phyloP scores from a whole-genome alignment of 2,888 invertebrate species.

The Smittia aterrima region DNA sequence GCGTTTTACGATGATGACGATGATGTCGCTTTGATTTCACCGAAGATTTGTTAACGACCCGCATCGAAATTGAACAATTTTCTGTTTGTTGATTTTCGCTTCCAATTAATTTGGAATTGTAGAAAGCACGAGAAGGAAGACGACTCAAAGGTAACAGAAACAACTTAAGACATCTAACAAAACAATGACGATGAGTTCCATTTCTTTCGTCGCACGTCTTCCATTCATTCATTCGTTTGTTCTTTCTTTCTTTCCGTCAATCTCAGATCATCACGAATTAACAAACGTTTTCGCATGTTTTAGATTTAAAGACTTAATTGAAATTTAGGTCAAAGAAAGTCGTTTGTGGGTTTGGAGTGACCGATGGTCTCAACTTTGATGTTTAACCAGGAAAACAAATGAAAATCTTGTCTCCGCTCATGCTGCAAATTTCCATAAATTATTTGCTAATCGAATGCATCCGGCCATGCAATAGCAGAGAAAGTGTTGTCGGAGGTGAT shows the following conservation, averaged over 20 bases:
- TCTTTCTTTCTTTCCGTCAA: background rate
- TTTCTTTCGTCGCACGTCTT: background rate
- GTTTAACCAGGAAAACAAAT: background rate
- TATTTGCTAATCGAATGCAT: constrained; percentile 2
- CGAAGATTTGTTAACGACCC: no score
- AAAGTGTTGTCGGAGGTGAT: background rate
- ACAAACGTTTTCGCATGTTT: background rate
- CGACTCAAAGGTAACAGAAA: background rate
- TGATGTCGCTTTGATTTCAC: no score
- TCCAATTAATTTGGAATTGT: background rate
- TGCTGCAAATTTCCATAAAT: background rate
- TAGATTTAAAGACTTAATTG: background rate
- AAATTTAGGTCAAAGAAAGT: constrained; percentile 4
- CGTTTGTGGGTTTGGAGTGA: background rate
- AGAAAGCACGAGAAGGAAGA: constrained; percentile 2
- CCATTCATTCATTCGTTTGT: background rate
- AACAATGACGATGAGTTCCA: background rate
- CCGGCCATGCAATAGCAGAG: background rate
- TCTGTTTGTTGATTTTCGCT: background rate
- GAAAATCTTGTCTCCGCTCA: background rate
- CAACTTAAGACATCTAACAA: background rate
- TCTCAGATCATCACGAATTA: background rate
- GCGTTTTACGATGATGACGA: no score
- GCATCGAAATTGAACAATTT: background rate
- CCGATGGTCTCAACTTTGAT: no score